Percentiles rank a stretch among this genome's conserved stretches.
Evolutionary conservation across 2,797 vertebrate genomes (phyloP).

Genomic region (Aldrovandia affinis): DNA sequence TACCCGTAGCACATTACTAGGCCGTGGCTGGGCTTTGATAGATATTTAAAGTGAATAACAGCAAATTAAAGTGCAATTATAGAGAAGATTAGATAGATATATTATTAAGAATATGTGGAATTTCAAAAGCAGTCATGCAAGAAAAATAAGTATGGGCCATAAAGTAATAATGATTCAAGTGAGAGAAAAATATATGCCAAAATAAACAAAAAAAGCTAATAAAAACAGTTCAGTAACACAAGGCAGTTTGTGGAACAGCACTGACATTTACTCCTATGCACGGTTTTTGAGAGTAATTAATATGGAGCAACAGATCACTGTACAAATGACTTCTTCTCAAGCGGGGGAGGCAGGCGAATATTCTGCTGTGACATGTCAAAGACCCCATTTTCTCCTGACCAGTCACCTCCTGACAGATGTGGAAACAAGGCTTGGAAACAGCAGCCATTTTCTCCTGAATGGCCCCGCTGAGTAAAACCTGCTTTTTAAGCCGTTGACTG

Average conservation of each 20-base stretch:
- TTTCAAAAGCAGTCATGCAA: not conserved
- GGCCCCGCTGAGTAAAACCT: conserved; percentile 55
- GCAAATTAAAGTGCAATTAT: not conserved
- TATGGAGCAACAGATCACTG: not conserved
- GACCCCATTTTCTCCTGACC: conserved; percentile 84
- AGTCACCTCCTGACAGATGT: conserved; percentile 82
- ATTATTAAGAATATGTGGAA: not conserved
- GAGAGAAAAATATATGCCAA: not conserved
- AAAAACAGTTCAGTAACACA: not conserved
- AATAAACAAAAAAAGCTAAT: not conserved
- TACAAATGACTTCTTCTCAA: not conserved
- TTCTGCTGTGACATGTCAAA: conserved; percentile 61
- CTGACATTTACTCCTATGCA: not conserved
- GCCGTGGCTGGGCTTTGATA: not conserved
- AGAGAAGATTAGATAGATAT: no score
- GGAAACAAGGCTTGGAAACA: conserved; percentile 83
- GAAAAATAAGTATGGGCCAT: not conserved
- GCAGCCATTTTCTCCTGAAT: conserved; percentile 89
- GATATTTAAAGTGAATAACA: not conserved
- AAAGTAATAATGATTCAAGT: not conserved
- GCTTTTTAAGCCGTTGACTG: conserved; percentile 80
- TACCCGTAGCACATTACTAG: no score
- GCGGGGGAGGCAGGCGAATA: conserved; percentile 9
- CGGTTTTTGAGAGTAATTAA: not conserved
- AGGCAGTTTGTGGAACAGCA: not conserved